Conservation (phyloP, 2,797 vertebrate species). For the Kryptolebias ocellatus region DNA sequence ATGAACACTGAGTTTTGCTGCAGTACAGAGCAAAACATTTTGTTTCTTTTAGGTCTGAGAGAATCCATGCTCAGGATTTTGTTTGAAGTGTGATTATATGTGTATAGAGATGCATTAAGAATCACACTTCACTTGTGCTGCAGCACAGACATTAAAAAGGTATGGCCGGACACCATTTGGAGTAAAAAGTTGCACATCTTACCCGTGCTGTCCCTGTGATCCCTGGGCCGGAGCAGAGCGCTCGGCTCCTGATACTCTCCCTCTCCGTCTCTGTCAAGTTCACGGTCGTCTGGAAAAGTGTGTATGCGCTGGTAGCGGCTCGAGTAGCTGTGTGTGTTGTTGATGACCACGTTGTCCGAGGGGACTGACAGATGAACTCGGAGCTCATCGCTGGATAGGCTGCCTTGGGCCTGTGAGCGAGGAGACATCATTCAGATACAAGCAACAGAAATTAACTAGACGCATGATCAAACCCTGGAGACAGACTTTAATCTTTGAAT, state of each 20-base stretch:
- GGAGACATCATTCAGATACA: slow-evolving; percentile 2
- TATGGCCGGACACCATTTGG: not conserved
- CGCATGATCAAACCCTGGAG: slow-evolving; percentile 24
- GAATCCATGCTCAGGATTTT: no score
- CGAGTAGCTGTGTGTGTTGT: slow-evolving; percentile 90
- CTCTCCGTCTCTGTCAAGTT: slow-evolving; percentile 73
- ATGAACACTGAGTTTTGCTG: no score
- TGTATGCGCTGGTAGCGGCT: slow-evolving; percentile 90
- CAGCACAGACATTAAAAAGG: slow-evolving; percentile 3
- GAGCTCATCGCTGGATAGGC: slow-evolving; percentile 90
- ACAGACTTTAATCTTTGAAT: slow-evolving; percentile 37
- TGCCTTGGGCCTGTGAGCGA: slow-evolving; percentile 84
- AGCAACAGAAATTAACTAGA: slow-evolving; percentile 26
- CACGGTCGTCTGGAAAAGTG: slow-evolving; percentile 82
- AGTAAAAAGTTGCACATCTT: not conserved
- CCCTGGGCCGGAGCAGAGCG: slow-evolving; percentile 80
- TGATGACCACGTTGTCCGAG: slow-evolving; percentile 92
- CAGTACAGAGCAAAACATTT: no score
- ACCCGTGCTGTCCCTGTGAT: slow-evolving; percentile 84
- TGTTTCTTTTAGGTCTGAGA: no score
- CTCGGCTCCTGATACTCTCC: slow-evolving; percentile 90
- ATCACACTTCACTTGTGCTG: not conserved
- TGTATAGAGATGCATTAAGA: no score
- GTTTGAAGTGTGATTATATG: no score
- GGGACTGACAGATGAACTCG: slow-evolving; percentile 91